Conservation (phyloP, 1,140 invertebrate genomes). For the Drosophila orena region DNA sequence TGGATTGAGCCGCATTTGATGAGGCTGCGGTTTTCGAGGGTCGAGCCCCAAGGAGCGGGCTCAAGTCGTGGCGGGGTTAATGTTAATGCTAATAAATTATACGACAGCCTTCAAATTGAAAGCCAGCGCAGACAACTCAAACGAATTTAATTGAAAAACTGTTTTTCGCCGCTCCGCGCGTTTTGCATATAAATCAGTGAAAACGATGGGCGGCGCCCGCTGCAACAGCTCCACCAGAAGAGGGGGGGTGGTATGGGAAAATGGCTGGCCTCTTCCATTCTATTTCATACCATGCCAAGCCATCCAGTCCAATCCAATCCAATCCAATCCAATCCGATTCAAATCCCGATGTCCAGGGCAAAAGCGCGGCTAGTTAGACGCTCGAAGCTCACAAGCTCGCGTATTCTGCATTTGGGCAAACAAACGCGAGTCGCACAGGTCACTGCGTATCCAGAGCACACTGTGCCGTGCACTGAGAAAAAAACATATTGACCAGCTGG, state of each 20-base stretch:
- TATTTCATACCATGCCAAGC: background rate
- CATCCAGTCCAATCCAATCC: constrained; percentile 22
- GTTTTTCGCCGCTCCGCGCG: constrained; percentile 63
- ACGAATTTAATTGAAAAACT: constrained; percentile 83
- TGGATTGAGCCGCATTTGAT: constrained; percentile 76
- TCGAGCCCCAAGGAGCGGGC: constrained; percentile 13
- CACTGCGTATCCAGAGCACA: constrained; percentile 72
- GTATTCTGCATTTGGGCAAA: constrained; percentile 73
- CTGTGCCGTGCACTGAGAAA: constrained; percentile 15
- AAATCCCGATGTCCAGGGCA: constrained; percentile 39
- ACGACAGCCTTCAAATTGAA: constrained; percentile 79
- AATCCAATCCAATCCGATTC: constrained; percentile 24
- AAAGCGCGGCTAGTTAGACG: constrained; percentile 54
- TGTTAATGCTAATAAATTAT: constrained; percentile 83
- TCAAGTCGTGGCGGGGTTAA: constrained; percentile 74
- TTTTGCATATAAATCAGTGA: constrained; percentile 80
- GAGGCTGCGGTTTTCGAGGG: constrained; percentile 28
- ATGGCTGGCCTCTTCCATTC: background rate
- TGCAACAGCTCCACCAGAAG: background rate
- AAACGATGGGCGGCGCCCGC: constrained; percentile 14
- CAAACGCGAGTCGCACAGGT: constrained; percentile 75
- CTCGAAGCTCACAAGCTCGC: constrained; percentile 46
- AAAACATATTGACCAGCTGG: background rate
- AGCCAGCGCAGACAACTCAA: constrained; percentile 76
- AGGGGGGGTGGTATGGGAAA: background rate